Evolutionary conservation across 2,113 vertebrate genomes (phyloP), one percentile per base, ranked within the genome.

Genomic region (Hippolais icterina): DNA sequence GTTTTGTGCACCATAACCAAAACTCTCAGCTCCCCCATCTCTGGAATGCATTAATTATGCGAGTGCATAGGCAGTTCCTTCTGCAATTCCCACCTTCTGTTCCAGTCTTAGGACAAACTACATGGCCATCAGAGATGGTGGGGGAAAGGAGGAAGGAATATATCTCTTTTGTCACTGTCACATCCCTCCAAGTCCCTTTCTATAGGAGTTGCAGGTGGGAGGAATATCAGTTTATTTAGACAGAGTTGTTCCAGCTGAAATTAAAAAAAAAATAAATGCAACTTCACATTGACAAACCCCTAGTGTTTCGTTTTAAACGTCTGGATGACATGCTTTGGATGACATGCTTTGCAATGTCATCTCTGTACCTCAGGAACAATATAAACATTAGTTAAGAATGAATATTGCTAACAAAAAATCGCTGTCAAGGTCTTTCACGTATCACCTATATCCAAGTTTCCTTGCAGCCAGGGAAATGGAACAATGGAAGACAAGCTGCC

Each of bases 401-500:
- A 37, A 70, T 7, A 22, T 7, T 9, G 1, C 31, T 27, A 49
- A 63, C 0, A 4, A 47, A 68, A 68, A 77, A 53, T 33, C 0
- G 0, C 15, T 49, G 14, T 41, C 46, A 15, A 44, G 46, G 10
- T 33, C 53, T 18, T 64, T 59, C 39, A 25, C 0, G 0, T 16
- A 6, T 31, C 24, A 9, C 9, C 15, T 41, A 44, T 44, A 37
- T 69, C 64, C n/a, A 39, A 47, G 15, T 37, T 29, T 44, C n/a
- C 28, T 33, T 41, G 23, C 27, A 65, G 12, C 3, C 37, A 52
- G n/a, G 22, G 60, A 69, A 22, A 27, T 23, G 27, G 44, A 87
- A 81, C 17, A 83, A 28, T 25, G 22, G 17, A 65, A 10, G 25
- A 24, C 18, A 56, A 49, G 5, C 12, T 56, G 68, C 81, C 46